Conservation (phyloP, 2,888 invertebrate genomes). For the Chymomyza procnemis region DNA sequence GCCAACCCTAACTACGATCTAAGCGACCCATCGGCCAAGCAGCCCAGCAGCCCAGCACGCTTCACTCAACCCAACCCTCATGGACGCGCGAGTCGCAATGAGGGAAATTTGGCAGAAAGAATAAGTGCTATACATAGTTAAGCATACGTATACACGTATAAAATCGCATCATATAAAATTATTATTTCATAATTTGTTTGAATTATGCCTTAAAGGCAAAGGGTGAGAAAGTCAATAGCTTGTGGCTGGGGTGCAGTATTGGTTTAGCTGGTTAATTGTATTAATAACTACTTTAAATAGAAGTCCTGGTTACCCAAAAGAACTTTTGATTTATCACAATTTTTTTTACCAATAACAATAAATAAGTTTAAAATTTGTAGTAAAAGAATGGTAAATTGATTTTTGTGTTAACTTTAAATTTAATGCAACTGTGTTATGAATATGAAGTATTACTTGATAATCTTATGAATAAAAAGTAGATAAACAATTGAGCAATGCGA, state of each 20-base stretch:
- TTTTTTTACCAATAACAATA: no score
- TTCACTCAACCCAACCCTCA: constrained; percentile 1
- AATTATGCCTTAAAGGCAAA: constrained; percentile 35
- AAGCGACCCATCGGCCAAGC: constrained; percentile 2
- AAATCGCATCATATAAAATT: constrained; percentile 69
- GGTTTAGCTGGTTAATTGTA: constrained; percentile 12
- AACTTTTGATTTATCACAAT: no score
- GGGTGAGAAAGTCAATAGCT: constrained; percentile 75
- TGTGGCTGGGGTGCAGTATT: constrained; percentile 32
- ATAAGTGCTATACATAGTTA: constrained; percentile 45
- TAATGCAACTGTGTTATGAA: no score
- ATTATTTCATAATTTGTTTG: constrained; percentile 73
- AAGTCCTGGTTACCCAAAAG: constrained; percentile 21
- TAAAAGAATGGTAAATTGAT: no score
- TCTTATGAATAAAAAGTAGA: no score
- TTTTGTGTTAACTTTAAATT: no score
- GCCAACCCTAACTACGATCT: not conserved
- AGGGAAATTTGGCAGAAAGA: constrained; percentile 51
- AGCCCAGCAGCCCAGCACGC: not conserved
- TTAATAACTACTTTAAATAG: constrained; percentile 12
- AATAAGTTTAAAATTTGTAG: no score
- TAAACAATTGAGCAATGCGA: no score
- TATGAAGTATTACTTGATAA: no score
- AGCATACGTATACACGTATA: constrained; percentile 35
- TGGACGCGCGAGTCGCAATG: not conserved